A percentile compares a stretch with the other conserved stretches of the same genome.
phyloP scores from a whole-genome alignment of 2,888 invertebrate genomes.

The Noctua fimbriata region DNA sequence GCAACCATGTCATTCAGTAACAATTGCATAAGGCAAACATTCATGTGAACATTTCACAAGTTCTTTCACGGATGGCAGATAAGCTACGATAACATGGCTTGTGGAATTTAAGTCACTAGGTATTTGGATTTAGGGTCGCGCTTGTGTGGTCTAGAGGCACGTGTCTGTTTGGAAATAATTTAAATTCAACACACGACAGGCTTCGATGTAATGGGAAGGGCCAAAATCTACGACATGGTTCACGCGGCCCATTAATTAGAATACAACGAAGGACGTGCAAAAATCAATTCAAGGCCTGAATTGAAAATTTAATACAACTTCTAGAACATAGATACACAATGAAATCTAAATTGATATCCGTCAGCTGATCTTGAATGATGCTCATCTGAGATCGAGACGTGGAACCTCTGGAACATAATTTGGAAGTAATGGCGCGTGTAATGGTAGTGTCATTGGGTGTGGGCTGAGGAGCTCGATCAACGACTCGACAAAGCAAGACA shows the following conservation, averaged over 20 bases:
- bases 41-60: conserved; percentile 64
- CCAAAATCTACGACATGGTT: conserved; percentile 48
- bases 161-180: conserved; percentile 63
- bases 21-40: conserved; percentile 70
- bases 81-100: conserved; percentile 60
- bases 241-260: conserved; percentile 32
- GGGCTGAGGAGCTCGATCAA: conserved; percentile 72
- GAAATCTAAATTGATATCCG: conserved; percentile 47
- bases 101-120: conserved; percentile 38
- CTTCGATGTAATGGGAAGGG: conserved; percentile 51
- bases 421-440: conserved; percentile 86
- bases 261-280: conserved; percentile 19
- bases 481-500: conserved; percentile 75
- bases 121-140: conserved; percentile 43
- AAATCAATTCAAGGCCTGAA: background rate
- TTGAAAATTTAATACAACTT: background rate
- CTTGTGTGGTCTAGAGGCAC: conserved; percentile 68
- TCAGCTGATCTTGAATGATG: conserved; percentile 60
- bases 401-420: conserved; percentile 78
- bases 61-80: conserved; percentile 58
- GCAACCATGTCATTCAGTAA: conserved; percentile 72
- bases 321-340: conserved; percentile 15
- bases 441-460: conserved; percentile 82
- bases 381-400: conserved; percentile 74
- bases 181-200: conserved; percentile 69